phyloP scores from a whole-genome alignment of 2,888 invertebrate genomes.

The Plagodis dolabraria region DNA sequence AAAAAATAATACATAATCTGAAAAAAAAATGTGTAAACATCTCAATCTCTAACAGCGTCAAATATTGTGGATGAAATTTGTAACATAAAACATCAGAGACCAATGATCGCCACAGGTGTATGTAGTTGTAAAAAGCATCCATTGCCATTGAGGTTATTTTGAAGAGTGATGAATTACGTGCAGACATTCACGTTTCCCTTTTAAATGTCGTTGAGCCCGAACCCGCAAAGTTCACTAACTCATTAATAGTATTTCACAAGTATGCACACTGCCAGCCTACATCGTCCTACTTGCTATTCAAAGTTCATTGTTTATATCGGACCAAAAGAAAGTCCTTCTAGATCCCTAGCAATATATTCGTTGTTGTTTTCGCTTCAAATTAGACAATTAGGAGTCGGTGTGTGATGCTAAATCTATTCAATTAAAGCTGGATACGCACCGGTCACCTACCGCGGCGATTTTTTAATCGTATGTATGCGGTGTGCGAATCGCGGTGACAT shows the following conservation, averaged over 20 bases:
- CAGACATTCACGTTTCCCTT: constrained; percentile 32
- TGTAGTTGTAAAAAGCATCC: too few relatives aligned
- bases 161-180: constrained; percentile 20
- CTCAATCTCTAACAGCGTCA: too few relatives aligned
- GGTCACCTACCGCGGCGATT: constrained; percentile 82
- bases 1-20: too few relatives aligned
- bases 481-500: constrained; percentile 74
- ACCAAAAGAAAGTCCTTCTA: constrained; percentile 82
- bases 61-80: too few relatives aligned
- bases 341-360: constrained; percentile 79
- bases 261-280: constrained; percentile 47
- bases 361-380: constrained; percentile 82
- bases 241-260: constrained; percentile 47
- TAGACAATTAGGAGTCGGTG: constrained; percentile 81
- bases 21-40: too few relatives aligned
- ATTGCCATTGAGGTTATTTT: too few relatives aligned
- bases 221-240: constrained; percentile 42
- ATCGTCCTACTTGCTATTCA: constrained; percentile 72
- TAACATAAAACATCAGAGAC: too few relatives aligned
- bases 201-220: constrained; percentile 26
- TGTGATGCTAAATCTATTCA: constrained; percentile 78
- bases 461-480: constrained; percentile 83
- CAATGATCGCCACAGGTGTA: too few relatives aligned
- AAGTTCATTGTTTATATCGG: constrained; percentile 66
- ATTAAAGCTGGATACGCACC: constrained; percentile 78